Conservation (phyloP, 2,888 invertebrate species). For the Idaea biselata region DNA sequence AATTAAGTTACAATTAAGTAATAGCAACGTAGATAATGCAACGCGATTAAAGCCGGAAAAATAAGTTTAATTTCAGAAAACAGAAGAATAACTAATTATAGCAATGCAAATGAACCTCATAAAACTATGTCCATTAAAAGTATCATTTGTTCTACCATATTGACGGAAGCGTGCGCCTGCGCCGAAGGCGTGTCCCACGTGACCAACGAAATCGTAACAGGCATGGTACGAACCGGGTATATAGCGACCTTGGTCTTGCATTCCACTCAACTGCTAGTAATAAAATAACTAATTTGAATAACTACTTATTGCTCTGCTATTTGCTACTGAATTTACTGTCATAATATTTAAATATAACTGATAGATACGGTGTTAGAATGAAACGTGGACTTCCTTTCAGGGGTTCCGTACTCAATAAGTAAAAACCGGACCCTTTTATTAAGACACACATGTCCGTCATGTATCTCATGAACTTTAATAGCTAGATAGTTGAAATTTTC, state of each 20-base stretch:
- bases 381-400: background rate
- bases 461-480: background rate
- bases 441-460: background rate
- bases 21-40: no score
- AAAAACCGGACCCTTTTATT: background rate
- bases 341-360: background rate
- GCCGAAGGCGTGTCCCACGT: background rate
- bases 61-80: no score
- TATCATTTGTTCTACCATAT: background rate
- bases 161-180: background rate
- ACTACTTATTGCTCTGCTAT: background rate
- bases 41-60: no score
- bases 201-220: background rate
- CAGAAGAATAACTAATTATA: no score
- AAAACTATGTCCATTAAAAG: background rate
- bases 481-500: no score
- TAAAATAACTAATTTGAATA: background rate
- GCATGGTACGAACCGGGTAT: background rate
- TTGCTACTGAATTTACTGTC: background rate
- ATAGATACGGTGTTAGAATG: background rate
- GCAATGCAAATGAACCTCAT: no score
- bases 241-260: background rate
- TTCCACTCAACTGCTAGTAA: background rate
- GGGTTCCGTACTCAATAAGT: background rate
- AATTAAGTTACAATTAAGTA: no score